Base-by-base conservation (phyloP, 2,113 vertebrate species). In the Melanostigma gelatinosum region DNA sequence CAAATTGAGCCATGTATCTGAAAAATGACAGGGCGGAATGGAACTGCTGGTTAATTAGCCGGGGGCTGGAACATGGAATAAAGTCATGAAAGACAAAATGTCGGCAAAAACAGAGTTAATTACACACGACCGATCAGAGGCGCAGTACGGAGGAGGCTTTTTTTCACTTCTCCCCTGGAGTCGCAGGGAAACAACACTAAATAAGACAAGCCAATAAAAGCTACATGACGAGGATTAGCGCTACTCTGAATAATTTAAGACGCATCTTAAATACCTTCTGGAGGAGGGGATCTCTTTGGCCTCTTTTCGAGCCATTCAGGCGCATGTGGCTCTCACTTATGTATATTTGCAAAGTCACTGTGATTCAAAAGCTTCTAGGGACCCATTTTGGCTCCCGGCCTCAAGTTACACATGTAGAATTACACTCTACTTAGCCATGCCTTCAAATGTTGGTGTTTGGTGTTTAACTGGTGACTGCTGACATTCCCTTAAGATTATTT, bases 171-270 rank as follows among this genome's bases (percentile, higher is more conserved):
- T 7, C 50, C 76, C 82, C 80, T 32, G 36, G 74, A 87, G 81
- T 58, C 70, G 67, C 29, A 55, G 27, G 40, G 76, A 46, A 76
- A 46, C 72, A 84, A 79, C 83, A 80, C 84, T 85, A 84, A 89
- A 89, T 86, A 89, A 89, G 80, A 84, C 75, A 75, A 78, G 82
- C 80, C 79, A 92, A 92, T 91, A 91, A 89, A 91, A 85, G 87
- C 82, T 75, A 90, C 77, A 92, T 91, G 77, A 91, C 85, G 88
- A 84, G 83, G 82, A 92, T 92, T 86, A 89, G 81, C 11, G 68
- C 58, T 48, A 42, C 74, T 75, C 90, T 94, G 86, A 95, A 93
- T 94, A 86, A 94, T 92, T 93, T 61, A 93, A 86, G 74, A 83
- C 7, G 12, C 58, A 42, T 40, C 64, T 89, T 76, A 91, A 92